Evolutionary conservation across 2,113 vertebrate species (phyloP), one percentile per base, ranked within the genome.

Genomic region (Nothobranchius furzeri): DNA sequence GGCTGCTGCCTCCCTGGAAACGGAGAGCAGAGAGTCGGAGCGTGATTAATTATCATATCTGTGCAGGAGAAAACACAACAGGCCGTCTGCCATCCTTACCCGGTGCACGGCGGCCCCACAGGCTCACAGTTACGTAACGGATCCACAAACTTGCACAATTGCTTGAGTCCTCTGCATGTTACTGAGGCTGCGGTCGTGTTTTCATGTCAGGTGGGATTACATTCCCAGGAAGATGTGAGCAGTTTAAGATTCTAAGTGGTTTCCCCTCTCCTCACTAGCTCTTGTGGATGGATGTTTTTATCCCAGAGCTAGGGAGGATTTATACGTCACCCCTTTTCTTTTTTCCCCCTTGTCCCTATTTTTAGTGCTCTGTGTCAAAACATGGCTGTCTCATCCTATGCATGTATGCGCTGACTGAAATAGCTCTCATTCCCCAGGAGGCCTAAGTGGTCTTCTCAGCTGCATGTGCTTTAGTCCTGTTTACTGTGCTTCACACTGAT

Each of bases 311-410:
- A 63, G 68, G 65, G 67, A 74, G 60, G 43, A 73, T 84, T 84
- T 85, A 30, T 4, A 30, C 30, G 30, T 4, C 30, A 30, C 30
- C 30, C 30, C 54, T 56, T 53, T 78, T 83, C 80, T 57, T 55
- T 25, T 70, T 70, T 78, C 71, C 73, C 61, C 68, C 83, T 83
- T 52, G 83, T 89, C 30, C 30, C 30, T 30, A 90, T 91, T 91
- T 88, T 91, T 91, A 89, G 88, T 60, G 11, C 68, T 12, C 76
- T 72, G 82, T 90, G 87, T 90, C 86, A 89, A 89, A 91, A 89
- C 85, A 83, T 7, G 77, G 60, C 75, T 62, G 82, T 88, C 81
- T 91, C 84, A 81, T 88, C 73, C 81, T 78, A 74, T 75, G 81
- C 83, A 74, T 79, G 82, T 79, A 76, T 85, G 83, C 79, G 66